These are phyloP conservation scores for Mustela lutreola DNA, from an alignment of 2,113 vertebrate species.

Conservation along the genomic window DNA sequence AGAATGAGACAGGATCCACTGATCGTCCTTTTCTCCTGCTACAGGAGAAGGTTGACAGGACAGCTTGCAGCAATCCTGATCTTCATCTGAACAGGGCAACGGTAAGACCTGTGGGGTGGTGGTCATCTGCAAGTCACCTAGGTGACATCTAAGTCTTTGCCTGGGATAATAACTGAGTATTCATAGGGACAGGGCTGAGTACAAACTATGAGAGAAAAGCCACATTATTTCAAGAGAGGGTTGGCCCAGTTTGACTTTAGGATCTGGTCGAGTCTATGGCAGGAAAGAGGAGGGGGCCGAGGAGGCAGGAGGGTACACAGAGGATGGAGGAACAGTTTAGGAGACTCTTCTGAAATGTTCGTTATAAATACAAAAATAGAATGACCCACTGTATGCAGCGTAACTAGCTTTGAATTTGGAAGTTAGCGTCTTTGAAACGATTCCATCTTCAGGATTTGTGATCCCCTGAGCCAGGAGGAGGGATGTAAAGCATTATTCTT, in stretches of 20 bases:
- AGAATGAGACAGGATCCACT: neutral
- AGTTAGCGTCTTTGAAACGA: conserved; percentile 16
- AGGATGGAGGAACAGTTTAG: neutral
- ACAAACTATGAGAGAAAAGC: neutral
- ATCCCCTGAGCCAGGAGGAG: neutral
- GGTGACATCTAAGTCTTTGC: neutral
- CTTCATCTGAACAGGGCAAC: conserved; percentile 95
- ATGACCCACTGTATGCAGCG: neutral
- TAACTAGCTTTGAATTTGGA: conserved; percentile 33
- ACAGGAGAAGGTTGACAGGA: conserved; percentile 93
- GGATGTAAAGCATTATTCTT: neutral
- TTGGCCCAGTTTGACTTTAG: neutral
- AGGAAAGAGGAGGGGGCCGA: neutral
- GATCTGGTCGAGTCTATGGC: neutral
- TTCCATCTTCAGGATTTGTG: neutral
- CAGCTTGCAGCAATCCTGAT: conserved; percentile 92
- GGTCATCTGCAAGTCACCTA: neutral
- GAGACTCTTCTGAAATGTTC: neutral
- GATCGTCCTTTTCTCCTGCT: conserved; percentile 36
- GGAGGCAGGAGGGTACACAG: neutral
- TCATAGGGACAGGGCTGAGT: neutral
- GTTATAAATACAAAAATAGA: neutral
- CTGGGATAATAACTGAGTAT: neutral
- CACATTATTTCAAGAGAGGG: neutral
- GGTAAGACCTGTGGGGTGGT: conserved; percentile 77